These are phyloP conservation scores for Crotophaga sulcirostris DNA, from an alignment of 2,113 vertebrate genomes.

Conservation along the genomic window DNA sequence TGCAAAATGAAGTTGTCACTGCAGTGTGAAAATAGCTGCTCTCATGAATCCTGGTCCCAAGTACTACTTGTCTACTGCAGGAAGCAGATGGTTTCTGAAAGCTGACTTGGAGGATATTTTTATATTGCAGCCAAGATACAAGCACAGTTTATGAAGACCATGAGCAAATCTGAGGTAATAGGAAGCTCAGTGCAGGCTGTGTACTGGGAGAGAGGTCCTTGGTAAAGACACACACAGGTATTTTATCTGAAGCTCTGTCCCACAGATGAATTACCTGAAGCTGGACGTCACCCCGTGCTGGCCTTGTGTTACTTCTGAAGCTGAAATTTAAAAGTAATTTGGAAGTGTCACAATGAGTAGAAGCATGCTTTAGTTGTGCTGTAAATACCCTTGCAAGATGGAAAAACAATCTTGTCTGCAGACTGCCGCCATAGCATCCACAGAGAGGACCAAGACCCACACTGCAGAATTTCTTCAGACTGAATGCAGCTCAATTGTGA, in stretches of 20 bases:
- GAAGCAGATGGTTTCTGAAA: conserved; percentile 42
- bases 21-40: background rate
- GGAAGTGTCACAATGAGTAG: background rate
- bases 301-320: background rate
- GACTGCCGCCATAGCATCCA: rapidly evolving
- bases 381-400: background rate
- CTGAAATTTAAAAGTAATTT: background rate
- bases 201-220: background rate
- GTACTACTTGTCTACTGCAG: background rate
- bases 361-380: background rate
- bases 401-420: background rate
- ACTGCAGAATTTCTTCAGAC: background rate
- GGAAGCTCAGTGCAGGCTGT: background rate
- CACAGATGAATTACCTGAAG: background rate
- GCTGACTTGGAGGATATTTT: conserved; percentile 1
- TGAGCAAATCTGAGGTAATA: rapidly evolving
- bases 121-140: background rate
- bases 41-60: conserved; percentile 2
- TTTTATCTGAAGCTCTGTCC: background rate
- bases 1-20: background rate
- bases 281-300: background rate
- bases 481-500: background rate
- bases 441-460: background rate
- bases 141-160: background rate
- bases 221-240: rapidly evolving